A percentile compares a stretch with the other conserved stretches of the same genome.
Evolutionary conservation across 2,113 vertebrate species (phyloP).

Genomic region (Leucoraja erinaceus): DNA sequence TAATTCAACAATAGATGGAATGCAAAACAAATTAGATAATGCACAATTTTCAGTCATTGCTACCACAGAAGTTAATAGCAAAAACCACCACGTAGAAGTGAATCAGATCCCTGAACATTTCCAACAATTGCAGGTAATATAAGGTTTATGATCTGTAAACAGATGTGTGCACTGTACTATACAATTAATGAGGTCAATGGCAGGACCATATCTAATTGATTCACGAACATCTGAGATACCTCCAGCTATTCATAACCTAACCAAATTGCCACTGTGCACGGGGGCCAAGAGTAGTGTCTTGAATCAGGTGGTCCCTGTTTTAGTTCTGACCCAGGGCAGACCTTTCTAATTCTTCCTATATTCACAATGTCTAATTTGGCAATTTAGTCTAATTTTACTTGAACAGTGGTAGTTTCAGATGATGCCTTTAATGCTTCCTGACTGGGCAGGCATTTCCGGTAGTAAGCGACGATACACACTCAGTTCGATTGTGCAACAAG

Average conservation of each 20-base stretch:
- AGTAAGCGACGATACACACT: too few species aligned
- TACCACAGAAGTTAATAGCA: constrained; percentile 42
- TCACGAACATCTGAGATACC: neutral
- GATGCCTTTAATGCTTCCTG: neutral
- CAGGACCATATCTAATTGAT: neutral
- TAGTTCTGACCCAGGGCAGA: neutral
- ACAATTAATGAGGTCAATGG: neutral
- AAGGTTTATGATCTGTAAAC: neutral
- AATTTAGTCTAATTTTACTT: neutral
- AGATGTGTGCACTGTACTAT: neutral
- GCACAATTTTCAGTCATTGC: constrained; percentile 45
- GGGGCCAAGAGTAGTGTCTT: neutral
- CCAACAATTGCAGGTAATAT: constrained; percentile 63
- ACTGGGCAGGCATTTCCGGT: too few species aligned
- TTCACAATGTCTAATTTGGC: neutral
- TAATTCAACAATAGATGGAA: constrained; percentile 47
- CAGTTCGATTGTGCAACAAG: too few species aligned
- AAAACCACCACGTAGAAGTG: constrained; percentile 44
- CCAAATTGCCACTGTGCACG: neutral
- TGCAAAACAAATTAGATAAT: constrained; percentile 58
- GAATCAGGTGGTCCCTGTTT: neutral
- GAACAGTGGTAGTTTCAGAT: neutral
- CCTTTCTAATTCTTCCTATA: neutral
- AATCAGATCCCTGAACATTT: constrained; percentile 44
- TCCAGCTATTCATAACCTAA: neutral